phyloP scores from a whole-genome alignment of 2,888 invertebrate genomes.

The Norana najaformis region DNA sequence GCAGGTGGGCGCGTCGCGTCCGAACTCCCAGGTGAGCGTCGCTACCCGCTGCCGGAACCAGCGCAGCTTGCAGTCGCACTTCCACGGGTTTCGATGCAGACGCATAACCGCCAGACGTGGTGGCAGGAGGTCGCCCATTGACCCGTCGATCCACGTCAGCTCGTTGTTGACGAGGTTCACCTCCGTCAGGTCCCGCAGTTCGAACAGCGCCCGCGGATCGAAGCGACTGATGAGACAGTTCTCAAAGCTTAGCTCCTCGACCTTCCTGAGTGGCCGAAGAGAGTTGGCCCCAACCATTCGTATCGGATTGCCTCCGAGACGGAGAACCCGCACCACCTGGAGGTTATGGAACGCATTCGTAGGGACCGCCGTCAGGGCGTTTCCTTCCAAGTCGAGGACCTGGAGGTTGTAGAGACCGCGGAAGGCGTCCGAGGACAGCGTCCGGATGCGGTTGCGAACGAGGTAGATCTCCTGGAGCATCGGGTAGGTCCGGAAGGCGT shows the following conservation, averaged over 20 bases:
- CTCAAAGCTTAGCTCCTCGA: conserved; percentile 43
- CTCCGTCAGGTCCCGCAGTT: conserved; percentile 38
- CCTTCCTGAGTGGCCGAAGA: conserved; percentile 35
- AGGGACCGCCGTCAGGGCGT: conserved; percentile 39
- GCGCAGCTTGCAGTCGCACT: conserved; percentile 44
- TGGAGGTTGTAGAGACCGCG: conserved; percentile 41
- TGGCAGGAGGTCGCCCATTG: conserved; percentile 33
- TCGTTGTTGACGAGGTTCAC: conserved; percentile 44
- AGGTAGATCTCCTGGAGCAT: conserved; percentile 41
- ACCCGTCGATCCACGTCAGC: conserved; percentile 33
- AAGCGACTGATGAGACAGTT: conserved; percentile 40
- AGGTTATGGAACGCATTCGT: conserved; percentile 36
- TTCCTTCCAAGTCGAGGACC: conserved; percentile 40
- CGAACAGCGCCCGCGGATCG: conserved; percentile 39
- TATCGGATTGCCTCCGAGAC: conserved; percentile 41
- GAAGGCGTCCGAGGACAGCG: conserved; percentile 42
- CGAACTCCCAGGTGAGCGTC: conserved; percentile 38
- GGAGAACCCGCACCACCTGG: conserved; percentile 35
- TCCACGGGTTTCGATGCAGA: conserved; percentile 44
- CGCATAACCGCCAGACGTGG: conserved; percentile 37
- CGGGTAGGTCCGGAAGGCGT: conserved; percentile 41
- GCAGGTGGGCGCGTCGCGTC: conserved; percentile 42
- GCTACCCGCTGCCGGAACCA: conserved; percentile 42
- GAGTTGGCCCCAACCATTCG: conserved; percentile 33
- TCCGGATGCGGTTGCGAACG: conserved; percentile 39